phyloP scores from a whole-genome alignment of 2,888 invertebrate species.

The Pardosa pseudoannulata region DNA sequence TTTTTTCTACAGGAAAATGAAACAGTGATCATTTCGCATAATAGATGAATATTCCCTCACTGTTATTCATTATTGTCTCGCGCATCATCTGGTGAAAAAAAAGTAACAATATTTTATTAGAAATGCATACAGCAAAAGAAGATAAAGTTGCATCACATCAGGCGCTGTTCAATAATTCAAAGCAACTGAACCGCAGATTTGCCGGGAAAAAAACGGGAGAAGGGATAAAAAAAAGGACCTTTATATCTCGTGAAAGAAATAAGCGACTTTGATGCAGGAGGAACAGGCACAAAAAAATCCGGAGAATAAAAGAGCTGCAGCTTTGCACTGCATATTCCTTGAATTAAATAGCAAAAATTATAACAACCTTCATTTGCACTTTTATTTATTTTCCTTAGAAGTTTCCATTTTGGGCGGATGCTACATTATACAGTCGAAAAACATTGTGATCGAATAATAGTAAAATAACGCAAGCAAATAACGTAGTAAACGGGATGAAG shows the following conservation, averaged over 20 bases:
- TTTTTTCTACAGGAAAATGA: too few species aligned
- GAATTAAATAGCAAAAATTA: slow-evolving; percentile 26
- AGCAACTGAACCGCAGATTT: slow-evolving; percentile 26
- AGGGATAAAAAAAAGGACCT: slow-evolving; percentile 26
- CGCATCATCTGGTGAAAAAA: slow-evolving; percentile 42
- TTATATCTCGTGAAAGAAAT: slow-evolving; percentile 12
- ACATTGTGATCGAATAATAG: not conserved
- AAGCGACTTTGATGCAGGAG: not conserved
- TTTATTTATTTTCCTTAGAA: not conserved
- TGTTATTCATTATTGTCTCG: slow-evolving; percentile 31
- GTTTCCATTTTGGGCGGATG: not conserved
- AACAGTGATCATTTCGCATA: too few species aligned
- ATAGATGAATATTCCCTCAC: too few species aligned
- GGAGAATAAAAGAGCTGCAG: slow-evolving; percentile 46
- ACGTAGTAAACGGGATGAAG: not conserved
- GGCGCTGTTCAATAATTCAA: slow-evolving; percentile 33
- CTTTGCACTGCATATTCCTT: slow-evolving; percentile 50
- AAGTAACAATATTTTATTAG: too few species aligned
- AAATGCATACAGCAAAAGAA: slow-evolving; percentile 16
- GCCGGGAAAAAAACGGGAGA: not conserved
- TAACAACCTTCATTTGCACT: slow-evolving; percentile 10
- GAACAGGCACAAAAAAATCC: not conserved
- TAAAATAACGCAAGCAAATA: not conserved
- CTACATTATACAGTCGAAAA: not conserved
- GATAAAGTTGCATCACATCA: not conserved